Base-by-base conservation (phyloP, 2,797 vertebrate species). In the Gorsachius magnificus region DNA sequence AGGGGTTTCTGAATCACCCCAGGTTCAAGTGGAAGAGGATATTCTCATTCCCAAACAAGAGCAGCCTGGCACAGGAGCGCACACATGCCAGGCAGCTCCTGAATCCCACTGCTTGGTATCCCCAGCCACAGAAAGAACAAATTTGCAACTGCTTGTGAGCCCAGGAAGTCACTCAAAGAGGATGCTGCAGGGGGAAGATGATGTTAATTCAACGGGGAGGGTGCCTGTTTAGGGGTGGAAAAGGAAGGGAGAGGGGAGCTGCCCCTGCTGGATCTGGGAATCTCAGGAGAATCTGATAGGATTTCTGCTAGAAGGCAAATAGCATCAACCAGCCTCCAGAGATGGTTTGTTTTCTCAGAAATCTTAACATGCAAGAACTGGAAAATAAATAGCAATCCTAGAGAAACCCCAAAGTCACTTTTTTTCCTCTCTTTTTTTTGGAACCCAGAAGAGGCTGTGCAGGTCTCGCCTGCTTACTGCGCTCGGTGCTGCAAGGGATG, bases 281-380 rank as follows among this genome's bases (percentile, higher is more conserved):
- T 31, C 54, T 41, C 17, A 4, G 54, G 51, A 89, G 54, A 74
- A 70, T 54, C 43, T 79, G 85, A 36, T 57, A 51, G 38, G 90
- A 89, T 95, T 95, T 56, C 90, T 90, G 63, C 92, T 93, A 54
- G 66, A 78, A 90, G 80, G 95, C 70, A 89, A 82, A 64, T 51
- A 87, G 76, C 66, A 84, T 70, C 74, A 90, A 84, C 58, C 36
- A 83, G 66, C 83, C 93, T 89, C 86, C 45, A 50, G 77, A 95
- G 88, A 56, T 19, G 38, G 58, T 31, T 88, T 92, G 80, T 92
- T 93, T 92, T 89, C 81, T 95, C 89, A 63, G 75, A 82, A 92
- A 89, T 74, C 43, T 82, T 79, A 82, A 76, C 56, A 74, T 54
- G 87, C 38, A 89, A 94, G 65, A 84, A 51, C 24, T 70, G 54